Evolutionary conservation across 92 coral and sea anemone species (phyloP), one percentile per base, ranked within the genome.

Genomic region (Palythoa caribaeorum): DNA sequence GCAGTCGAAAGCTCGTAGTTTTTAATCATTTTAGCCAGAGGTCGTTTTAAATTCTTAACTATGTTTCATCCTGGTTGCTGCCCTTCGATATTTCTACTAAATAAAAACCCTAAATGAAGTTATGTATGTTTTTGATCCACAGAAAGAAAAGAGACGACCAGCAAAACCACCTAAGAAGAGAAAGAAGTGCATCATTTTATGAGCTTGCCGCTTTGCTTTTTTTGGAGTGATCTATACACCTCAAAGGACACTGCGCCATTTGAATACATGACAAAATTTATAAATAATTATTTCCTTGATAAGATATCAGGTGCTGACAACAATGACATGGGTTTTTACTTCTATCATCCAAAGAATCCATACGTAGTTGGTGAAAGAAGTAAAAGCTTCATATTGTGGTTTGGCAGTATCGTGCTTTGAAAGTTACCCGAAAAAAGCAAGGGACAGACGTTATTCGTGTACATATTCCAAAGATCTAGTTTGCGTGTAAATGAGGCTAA

Each of bases 81-180:
- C 7, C 6, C 5, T 44, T 44, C 0, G 6, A 4, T 44, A 3
- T 44, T 7, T 1, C 6, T 44, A 3, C 48, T 44, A 44, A 44
- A 44, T 44, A 44, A 63, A 62, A 16, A 9, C 73, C 72, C 70
- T 81, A 81, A 80, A 36, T 37, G 6, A 35, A 36, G 69, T 77
- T 40, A 7, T 81, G 16, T 81, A 57, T 73, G 53, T 90, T 74
- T 52, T 74, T 80, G 79, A 73, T 86, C 87, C 44, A 85, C 93
- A 97, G 99, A 97, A 97, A 89, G 98, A 96, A 89, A 95, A 92
- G 87, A 92, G 93, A 57, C 90, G 92, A 38, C 96, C 98, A 28
- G 62, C 92, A 21, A 90, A 92, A 73, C 92, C 77, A 80, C 39
- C 71, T 4, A 92, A 76, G 75, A 90, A 73, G 91, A 94, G 88